Conservation (phyloP, 2,797 vertebrate species). For the Enteromius viviparus region DNA sequence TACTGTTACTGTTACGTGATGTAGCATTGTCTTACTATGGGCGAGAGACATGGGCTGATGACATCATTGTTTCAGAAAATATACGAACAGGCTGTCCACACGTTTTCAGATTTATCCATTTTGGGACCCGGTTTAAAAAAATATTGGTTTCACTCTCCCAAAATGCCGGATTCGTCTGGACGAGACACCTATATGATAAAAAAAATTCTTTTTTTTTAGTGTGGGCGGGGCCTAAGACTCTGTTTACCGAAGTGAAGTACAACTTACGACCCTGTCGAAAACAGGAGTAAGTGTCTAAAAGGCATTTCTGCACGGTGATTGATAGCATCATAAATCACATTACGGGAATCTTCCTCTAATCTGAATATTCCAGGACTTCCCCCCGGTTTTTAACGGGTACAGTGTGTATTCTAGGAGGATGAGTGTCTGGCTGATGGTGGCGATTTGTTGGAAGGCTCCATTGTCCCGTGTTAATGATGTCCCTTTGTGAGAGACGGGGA, state of each 20-base stretch:
- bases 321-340: constrained; percentile 44
- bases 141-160: too few species aligned
- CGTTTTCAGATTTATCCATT: too few species aligned
- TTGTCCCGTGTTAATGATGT: constrained; percentile 82
- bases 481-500: constrained; percentile 75
- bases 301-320: neutral
- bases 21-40: too few species aligned
- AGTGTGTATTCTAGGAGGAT: constrained; percentile 47
- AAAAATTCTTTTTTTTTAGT: too few species aligned
- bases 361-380: constrained; percentile 49
- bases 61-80: too few species aligned
- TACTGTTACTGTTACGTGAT: too few species aligned
- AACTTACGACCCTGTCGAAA: neutral
- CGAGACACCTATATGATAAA: too few species aligned
- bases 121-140: too few species aligned
- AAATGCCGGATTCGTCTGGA: too few species aligned
- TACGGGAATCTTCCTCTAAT: constrained; percentile 43
- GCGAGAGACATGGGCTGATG: too few species aligned
- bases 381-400: constrained; percentile 17
- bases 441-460: constrained; percentile 68
- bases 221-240: neutral
- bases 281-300: neutral
- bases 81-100: too few species aligned
- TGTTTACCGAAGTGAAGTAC: neutral
- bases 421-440: constrained; percentile 68